Percentiles rank a stretch among this genome's conserved stretches.
phyloP scores from a whole-genome alignment of 2,888 invertebrate species.

The Brachyptera risi region DNA sequence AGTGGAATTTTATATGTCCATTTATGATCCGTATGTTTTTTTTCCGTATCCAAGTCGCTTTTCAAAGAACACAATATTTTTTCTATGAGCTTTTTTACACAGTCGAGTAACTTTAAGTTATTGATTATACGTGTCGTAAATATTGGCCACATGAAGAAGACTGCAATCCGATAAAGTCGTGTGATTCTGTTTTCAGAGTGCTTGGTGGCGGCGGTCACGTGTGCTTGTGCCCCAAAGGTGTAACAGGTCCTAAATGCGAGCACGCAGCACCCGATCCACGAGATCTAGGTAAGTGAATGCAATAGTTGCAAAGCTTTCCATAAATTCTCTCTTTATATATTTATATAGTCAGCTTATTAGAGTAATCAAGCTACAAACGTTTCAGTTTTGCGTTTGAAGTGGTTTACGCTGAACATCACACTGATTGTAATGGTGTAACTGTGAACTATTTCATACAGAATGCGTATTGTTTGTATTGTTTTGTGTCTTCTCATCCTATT shows the following conservation, averaged over 20 bases:
- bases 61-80: not conserved
- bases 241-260: constrained; percentile 67
- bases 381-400: no score
- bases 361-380: no score
- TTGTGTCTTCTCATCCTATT: no score
- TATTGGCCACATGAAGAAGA: not conserved
- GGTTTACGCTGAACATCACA: no score
- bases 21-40: not conserved
- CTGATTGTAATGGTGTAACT: no score
- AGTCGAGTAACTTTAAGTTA: not conserved
- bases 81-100: not conserved
- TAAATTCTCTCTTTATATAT: no score
- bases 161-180: no score
- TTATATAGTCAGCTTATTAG: no score
- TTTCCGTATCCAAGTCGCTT: no score
- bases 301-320: no score
- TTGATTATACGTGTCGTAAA: not conserved
- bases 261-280: constrained; percentile 53
- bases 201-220: constrained; percentile 70
- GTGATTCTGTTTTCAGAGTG: constrained; percentile 61
- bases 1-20: constrained; percentile 14
- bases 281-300: constrained; percentile 35
- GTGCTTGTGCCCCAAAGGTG: constrained; percentile 64
- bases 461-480: no score
- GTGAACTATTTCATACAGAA: no score